Evolutionary conservation across 2,888 invertebrate species (phyloP), one percentile per base, ranked within the genome.

Genomic region (Myathropa florea): DNA sequence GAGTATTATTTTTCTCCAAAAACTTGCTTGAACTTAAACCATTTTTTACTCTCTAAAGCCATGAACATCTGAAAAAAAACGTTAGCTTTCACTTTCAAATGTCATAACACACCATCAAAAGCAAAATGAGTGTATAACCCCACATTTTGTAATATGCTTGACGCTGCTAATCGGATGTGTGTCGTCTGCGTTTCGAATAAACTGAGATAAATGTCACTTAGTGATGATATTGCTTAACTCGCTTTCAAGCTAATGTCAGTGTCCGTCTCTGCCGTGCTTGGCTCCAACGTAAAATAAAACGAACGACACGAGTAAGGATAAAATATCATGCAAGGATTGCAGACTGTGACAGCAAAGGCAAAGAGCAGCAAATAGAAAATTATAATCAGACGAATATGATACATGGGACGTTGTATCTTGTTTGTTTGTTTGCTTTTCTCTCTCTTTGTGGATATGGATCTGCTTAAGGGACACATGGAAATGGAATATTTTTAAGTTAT

Each of bases 51-150:
- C n/a, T n/a, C n/a, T n/a, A n/a, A n/a, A n/a, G n/a, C n/a, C n/a
- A n/a, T n/a, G n/a, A n/a, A n/a, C n/a, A n/a, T n/a, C n/a, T n/a
- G n/a, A n/a, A n/a, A n/a, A n/a, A 36, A 14, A 60, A 70, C 61
- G 67, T 83, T 68, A 76, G 59, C 83, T 80, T 84, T 84, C 84
- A 84, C 67, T 84, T 76, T 30, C 2, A 46, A 60, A 70, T 80
- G 80, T 71, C 80, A 76, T 46, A 84, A 60, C 75, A 76, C 65
- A 71, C 80, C 55, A 26, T 59, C 21, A 63, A 64, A 65, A 65
- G 28, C 12, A 18, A 6, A 39, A 6, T n/a, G 18, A 65, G 46
- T n/a, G 46, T 28, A 55, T 36, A 36, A 18, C 65, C 30, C 21
- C 3, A 46, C 33, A 39, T 39, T 59, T 21, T 26, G 14, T n/a